Conservation (phyloP, 2,888 invertebrate genomes). For the Metallyticus violacea region DNA sequence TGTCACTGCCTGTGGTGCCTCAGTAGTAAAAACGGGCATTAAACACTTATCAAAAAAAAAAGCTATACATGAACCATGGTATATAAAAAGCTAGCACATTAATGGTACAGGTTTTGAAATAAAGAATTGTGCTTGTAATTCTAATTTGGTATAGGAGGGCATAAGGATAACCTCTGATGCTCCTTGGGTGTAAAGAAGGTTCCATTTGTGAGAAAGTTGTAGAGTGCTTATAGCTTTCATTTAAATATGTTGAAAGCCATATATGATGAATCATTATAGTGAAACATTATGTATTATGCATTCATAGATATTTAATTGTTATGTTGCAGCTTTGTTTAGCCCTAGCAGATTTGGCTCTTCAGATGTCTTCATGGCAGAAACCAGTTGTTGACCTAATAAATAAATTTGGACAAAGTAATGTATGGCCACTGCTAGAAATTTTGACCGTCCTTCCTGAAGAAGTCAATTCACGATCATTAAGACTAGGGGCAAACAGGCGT, state of each 20-base stretch:
- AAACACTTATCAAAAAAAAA: too few relatives aligned
- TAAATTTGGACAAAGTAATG: conserved; percentile 57
- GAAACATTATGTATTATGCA: background rate
- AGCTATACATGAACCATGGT: too few relatives aligned
- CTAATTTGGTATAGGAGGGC: too few relatives aligned
- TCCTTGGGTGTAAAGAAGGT: too few relatives aligned
- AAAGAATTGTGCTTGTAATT: too few relatives aligned
- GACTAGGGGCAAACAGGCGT: conserved; percentile 86
- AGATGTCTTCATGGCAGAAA: conserved; percentile 91
- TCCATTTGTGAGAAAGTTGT: background rate
- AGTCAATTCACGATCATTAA: conserved; percentile 74
- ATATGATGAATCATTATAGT: background rate
- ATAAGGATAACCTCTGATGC: too few relatives aligned
- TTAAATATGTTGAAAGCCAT: too few relatives aligned
- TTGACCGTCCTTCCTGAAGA: conserved; percentile 95
- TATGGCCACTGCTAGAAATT: conserved; percentile 86
- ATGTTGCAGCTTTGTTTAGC: conserved; percentile 73
- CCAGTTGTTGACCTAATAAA: conserved; percentile 82
- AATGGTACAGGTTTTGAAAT: too few relatives aligned
- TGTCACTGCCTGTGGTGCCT: too few relatives aligned
- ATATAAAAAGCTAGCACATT: too few relatives aligned
- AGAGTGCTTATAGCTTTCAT: background rate
- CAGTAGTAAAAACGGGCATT: too few relatives aligned
- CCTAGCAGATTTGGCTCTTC: conserved; percentile 87
- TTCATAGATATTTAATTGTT: background rate